Base-by-base conservation (phyloP, 2,888 invertebrate genomes). In the Cosmia pyralina region DNA sequence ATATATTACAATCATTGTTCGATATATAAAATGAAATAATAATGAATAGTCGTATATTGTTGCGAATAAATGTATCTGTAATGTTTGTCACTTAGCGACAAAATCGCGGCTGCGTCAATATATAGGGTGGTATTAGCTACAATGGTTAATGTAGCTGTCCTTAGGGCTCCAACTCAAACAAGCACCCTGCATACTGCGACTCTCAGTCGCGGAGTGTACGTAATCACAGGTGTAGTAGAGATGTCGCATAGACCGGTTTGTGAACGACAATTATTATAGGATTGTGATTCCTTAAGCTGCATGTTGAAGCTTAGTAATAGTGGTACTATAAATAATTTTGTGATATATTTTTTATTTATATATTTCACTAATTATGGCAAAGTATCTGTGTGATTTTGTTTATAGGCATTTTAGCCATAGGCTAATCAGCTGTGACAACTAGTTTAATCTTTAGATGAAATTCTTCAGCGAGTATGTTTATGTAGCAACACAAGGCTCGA, bases 241-340 rank as follows among this genome's bases (percentile, higher is more conserved):
- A 67, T 80, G 87, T 84, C 85, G 86, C 81, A 72, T 84, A 77
- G 81, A 86, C 77, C 85, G 85, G 83, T 87, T 85, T 88, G 89
- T 90, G 89, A 91, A 89, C 81, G 81, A 86, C 85, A 82, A 76
- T 77, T 82, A 72, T 69, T 85, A 88, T 88, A 87, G 86, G 82
- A 88, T 88, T 89, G 88, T 90, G 89, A 90, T 90, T 87, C 83
- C 77, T 85, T 85, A 82, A 85, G 90, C 88, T 90, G 88, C 88
- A 88, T 90, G 87, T 87, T 87, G 80, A 88, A 87, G 86, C 88
- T 81, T 87, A 88, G 73, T 83, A 76, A 77, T 84, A 85, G 83
- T 77, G 75, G 81, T 81, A 81, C 75, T 85, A 81, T 75, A 73
- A 76, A 75, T 77, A 69, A 75, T 79, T 72, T 70, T 78, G 81